Conservation (phyloP, 2,888 invertebrate genomes). For the Oscheius myriophilus region DNA sequence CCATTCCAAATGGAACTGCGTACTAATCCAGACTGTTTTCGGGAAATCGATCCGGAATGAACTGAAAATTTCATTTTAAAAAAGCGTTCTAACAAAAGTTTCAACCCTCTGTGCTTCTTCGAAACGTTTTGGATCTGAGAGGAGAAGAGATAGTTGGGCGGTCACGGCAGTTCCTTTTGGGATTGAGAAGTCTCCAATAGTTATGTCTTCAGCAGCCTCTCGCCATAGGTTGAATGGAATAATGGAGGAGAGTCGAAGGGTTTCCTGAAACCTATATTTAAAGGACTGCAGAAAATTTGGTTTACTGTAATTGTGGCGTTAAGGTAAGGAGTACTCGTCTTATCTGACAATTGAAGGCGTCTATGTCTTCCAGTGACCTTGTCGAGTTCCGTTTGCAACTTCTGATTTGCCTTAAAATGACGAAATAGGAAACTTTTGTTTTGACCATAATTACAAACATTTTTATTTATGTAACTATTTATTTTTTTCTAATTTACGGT, state of each 20-base stretch:
- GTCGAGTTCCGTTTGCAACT: constrained; percentile 8
- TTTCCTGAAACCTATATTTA: not conserved
- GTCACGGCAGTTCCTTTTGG: constrained; percentile 17
- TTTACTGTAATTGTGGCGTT: constrained; percentile 16
- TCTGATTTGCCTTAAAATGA: not conserved
- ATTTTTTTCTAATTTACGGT: too few species aligned
- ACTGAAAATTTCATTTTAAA: not conserved
- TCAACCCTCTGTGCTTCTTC: constrained; percentile 7
- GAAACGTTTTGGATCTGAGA: constrained; percentile 11
- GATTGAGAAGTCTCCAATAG: constrained; percentile 5
- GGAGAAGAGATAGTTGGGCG: constrained; percentile 14
- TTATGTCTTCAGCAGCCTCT: constrained; percentile 12
- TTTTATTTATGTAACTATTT: too few species aligned
- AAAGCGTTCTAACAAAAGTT: not conserved
- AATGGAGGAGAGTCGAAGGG: constrained; percentile 8
- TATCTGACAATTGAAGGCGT: constrained; percentile 1
- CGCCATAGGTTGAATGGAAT: constrained; percentile 11
- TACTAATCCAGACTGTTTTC: constrained; percentile 12
- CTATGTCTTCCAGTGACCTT: not conserved
- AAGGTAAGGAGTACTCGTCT: constrained; percentile 20
- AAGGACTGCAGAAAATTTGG: too few species aligned
- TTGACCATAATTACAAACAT: too few species aligned
- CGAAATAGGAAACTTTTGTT: too few species aligned
- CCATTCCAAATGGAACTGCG: constrained; percentile 17
- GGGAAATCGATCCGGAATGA: constrained; percentile 23